These are phyloP conservation scores for Meteorus sp. DNA, from an alignment of 1,140 invertebrate genomes.

Conservation along the genomic window DNA sequence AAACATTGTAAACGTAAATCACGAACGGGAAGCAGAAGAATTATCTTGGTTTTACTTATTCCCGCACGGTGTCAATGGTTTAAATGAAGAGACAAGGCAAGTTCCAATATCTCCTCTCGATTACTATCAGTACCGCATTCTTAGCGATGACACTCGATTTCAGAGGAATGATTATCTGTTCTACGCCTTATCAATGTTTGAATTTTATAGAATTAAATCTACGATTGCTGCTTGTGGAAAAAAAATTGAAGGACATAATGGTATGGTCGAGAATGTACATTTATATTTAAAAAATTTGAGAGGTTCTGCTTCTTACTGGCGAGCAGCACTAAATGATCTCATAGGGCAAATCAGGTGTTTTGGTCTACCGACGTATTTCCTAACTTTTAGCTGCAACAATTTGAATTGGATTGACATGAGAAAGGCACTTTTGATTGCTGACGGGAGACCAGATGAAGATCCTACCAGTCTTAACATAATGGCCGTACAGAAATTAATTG, in stretches of 20 bases:
- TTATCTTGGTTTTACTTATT: constrained; percentile 48
- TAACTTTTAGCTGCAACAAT: constrained; percentile 50
- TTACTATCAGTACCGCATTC: constrained; percentile 48
- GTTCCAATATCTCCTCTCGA: constrained; percentile 48
- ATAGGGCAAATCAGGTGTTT: constrained; percentile 41
- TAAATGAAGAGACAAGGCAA: constrained; percentile 41
- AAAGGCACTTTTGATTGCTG: constrained; percentile 42
- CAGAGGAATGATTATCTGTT: constrained; percentile 50
- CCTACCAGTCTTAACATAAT: constrained; percentile 35
- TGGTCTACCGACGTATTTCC: constrained; percentile 40
- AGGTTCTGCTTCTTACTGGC: constrained; percentile 38
- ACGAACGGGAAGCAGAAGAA: constrained; percentile 50
- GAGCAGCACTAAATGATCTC: constrained; percentile 40
- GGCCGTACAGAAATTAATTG: constrained; percentile 40
- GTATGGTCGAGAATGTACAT: constrained; percentile 28
- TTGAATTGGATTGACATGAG: constrained; percentile 40
- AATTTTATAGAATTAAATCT: constrained; percentile 43
- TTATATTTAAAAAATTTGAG: constrained; percentile 39
- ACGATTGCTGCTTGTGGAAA: constrained; percentile 36
- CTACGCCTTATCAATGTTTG: constrained; percentile 49
- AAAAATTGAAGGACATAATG: constrained; percentile 29
- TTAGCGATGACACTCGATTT: constrained; percentile 45
- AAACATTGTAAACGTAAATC: constrained; percentile 44
- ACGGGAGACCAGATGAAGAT: constrained; percentile 37
- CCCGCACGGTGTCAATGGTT: constrained; percentile 48